These are phyloP conservation scores for Lagenorhynchus albirostris DNA, from an alignment of 2,113 vertebrate species.

Conservation along the genomic window DNA sequence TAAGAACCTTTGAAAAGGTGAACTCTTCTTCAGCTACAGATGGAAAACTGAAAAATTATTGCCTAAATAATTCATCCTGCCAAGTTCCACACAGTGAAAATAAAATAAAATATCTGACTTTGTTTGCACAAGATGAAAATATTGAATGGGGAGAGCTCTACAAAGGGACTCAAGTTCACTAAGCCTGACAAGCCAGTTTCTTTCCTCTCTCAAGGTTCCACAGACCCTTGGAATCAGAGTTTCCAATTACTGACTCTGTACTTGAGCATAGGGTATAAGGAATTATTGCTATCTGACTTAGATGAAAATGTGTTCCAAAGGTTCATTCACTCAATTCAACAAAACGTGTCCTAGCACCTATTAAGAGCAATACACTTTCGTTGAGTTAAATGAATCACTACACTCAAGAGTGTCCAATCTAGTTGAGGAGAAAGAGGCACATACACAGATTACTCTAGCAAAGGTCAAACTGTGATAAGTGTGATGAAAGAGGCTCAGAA, in stretches of 20 bases:
- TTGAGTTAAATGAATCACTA: neutral
- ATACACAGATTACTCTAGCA: neutral
- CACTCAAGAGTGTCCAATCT: neutral
- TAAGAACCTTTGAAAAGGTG: neutral
- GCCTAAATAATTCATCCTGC: neutral
- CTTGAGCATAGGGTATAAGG: neutral
- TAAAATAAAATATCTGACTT: slow-evolving; percentile 11
- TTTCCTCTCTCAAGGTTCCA: neutral
- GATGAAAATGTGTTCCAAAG: slow-evolving; percentile 16
- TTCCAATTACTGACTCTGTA: slow-evolving; percentile 23
- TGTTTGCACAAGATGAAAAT: neutral
- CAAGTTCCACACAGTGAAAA: neutral
- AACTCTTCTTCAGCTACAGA: neutral
- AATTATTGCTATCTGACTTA: neutral
- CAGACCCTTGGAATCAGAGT: neutral
- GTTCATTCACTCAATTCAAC: neutral
- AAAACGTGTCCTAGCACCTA: slow-evolving; percentile 6
- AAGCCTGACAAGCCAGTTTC: neutral
- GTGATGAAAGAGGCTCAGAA: neutral
- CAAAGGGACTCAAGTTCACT: neutral
- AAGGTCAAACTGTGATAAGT: neutral
- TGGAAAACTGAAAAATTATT: neutral
- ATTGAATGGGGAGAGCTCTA: neutral
- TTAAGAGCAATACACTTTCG: neutral
- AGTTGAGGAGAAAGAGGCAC: neutral